Base-by-base conservation (phyloP, 2,888 invertebrate species). In the Antitype chi region DNA sequence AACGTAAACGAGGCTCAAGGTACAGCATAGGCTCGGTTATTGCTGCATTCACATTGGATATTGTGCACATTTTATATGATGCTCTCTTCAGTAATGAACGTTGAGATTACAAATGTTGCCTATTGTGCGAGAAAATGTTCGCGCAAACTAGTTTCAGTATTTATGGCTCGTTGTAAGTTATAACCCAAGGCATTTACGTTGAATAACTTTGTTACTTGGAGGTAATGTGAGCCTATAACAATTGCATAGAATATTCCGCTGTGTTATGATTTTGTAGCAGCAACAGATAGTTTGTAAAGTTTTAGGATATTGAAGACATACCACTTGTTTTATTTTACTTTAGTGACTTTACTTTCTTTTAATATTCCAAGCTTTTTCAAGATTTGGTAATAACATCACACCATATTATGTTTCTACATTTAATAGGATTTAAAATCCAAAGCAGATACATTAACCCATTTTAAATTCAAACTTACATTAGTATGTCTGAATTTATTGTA, bases 21-120 rank as follows among this genome's bases (percentile, higher is more conserved):
- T 60, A 62, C 57, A 55, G 64, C 49, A 59, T 68, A 69, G 63
- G 32, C 67, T 17, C 32, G 74, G 71, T 79, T 87, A 88, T 88
- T 80, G 82, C 82, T 76, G 47, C 57, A 23, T 78, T 80, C 74
- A 70, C 67, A 81, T 77, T 55, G 77, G 69, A 75, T 75, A 81
- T 71, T 66, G 77, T 74, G 78, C 78, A 84, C 83, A 79, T 87
- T 79, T 85, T 83, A 81, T 86, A 87, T 68, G 76, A 76, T 73
- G 43, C 73, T 79, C 75, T 62, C 74, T 67, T 71, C 49, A 66
- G 66, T 86, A 86, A 83, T 81, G 73, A 85, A 78, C 63, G 70
- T 55, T 23, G 67, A 73, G 69, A 82, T 82, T 82, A 77, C 53
- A 74, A 81, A 79, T 79, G 66, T 76, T 74, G 59, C 82, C 70